Evolutionary conservation across 2,888 invertebrate species (phyloP), one percentile per base, ranked within the genome.

Genomic region (Microctonus hyperodae): DNA sequence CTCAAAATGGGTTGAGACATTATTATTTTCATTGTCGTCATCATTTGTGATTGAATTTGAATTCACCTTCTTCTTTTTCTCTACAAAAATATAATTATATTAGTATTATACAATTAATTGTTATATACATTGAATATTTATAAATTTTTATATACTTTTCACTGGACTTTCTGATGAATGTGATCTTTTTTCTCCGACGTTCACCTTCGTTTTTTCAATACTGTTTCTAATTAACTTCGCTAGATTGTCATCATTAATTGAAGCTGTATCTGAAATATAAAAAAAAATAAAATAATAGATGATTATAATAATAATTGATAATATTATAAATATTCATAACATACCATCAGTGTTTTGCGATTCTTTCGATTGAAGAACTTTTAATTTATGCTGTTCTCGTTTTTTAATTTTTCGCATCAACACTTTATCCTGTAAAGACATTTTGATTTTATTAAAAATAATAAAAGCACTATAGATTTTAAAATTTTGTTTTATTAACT

Each of bases 321-420:
- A 20, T 44, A 20, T 7, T 16, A 6, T 16, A 16, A 28, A 28
- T 5, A 22, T 22, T 28, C 5, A 40, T 23, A 6, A 73, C 71
- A 68, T 74, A 80, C 79, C 78, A 62, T 78, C 74, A 67, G 78
- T 74, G 62, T 81, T 80, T 71, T 83, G 79, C 2, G 71, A 71
- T 74, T 90, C 86, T 72, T 88, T 88, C 4, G 16, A 44, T 44
- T 44, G n/a, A 6, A 44, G 16, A 16, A 44, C 44, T 16, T 44
- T n/a, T 16, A 44, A 44, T 44, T 44, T 44, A 44, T 44, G 44
- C 20, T 16, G 44, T 16, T 44, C 44, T n/a, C 44, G 4, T 44
- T 44, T 44, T 16, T 16, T 44, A 6, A 44, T 44, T 44, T 44
- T 44, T 16, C 44, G 44, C 44, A 44, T 44, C 44, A 44, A 44